These are phyloP conservation scores for Accipiter virgatus DNA, from an alignment of 2,113 vertebrate species.

Conservation along the genomic window DNA sequence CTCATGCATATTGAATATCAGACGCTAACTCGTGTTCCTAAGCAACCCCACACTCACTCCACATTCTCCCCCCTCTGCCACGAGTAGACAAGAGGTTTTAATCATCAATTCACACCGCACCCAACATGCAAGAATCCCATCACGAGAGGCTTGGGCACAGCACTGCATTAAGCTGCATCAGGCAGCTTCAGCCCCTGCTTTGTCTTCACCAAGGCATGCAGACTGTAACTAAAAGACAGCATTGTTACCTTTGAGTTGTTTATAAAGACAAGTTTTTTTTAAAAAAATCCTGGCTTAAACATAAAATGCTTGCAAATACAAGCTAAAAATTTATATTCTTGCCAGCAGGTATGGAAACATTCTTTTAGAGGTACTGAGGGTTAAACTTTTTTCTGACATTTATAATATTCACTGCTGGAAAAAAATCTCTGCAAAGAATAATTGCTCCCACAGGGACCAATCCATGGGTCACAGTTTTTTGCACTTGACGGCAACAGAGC, in stretches of 20 bases:
- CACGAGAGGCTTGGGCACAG: neutral
- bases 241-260: neutral
- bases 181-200: neutral
- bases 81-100: neutral
- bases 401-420: conserved; percentile 72
- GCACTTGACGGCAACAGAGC: conserved; percentile 71
- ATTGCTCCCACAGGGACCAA: conserved; percentile 92
- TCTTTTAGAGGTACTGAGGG: conserved; percentile 72
- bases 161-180: neutral
- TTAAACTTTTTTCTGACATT: conserved; percentile 81
- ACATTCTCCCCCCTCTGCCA: neutral
- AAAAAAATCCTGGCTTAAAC: neutral
- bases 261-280: neutral
- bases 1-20: neutral
- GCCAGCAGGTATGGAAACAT: conserved; percentile 51
- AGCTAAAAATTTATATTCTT: conserved; percentile 16
- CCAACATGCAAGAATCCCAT: accelerated
- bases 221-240: neutral
- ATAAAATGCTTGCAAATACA: conserved; percentile 27
- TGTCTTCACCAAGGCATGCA: neutral
- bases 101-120: neutral
- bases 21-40: neutral
- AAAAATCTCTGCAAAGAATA: conserved; percentile 75
- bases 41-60: neutral
- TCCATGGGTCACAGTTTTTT: conserved; percentile 75